Evolutionary conservation across 2,797 vertebrate genomes (phyloP).

Genomic region (Picus viridis): DNA sequence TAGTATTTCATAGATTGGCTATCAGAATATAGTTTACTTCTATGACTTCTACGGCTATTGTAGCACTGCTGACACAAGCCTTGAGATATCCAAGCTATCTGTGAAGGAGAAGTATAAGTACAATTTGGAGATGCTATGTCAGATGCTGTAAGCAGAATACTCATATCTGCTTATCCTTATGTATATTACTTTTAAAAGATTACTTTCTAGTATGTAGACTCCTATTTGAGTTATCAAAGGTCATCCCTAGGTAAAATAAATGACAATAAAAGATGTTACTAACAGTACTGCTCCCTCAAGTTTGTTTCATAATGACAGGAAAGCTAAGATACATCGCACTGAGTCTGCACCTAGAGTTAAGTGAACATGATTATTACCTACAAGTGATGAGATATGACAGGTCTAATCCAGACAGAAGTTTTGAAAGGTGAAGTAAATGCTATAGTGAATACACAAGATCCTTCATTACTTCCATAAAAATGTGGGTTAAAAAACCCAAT

Average conservation of each 20-base stretch:
- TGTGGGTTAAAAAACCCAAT: conserved; percentile 1
- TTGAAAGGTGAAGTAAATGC: conserved; percentile 13
- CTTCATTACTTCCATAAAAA: background rate
- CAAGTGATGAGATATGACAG: background rate
- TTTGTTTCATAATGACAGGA: background rate
- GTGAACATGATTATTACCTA: background rate
- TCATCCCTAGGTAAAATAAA: background rate
- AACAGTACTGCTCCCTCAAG: background rate
- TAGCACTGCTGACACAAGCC: background rate
- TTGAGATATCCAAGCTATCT: background rate
- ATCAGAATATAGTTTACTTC: background rate
- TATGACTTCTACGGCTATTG: background rate
- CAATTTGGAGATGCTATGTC: background rate
- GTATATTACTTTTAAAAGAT: background rate
- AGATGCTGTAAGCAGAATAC: background rate
- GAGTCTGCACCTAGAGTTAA: background rate
- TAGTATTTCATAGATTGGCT: background rate
- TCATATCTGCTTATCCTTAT: background rate
- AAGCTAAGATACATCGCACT: background rate
- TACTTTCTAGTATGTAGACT: background rate
- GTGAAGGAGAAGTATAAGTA: background rate
- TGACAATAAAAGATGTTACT: background rate
- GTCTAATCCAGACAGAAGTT: background rate
- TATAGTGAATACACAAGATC: background rate
- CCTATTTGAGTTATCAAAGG: background rate